Evolutionary conservation across 2,797 vertebrate genomes (phyloP).

Genomic region (Neosilurus mollespiculum): DNA sequence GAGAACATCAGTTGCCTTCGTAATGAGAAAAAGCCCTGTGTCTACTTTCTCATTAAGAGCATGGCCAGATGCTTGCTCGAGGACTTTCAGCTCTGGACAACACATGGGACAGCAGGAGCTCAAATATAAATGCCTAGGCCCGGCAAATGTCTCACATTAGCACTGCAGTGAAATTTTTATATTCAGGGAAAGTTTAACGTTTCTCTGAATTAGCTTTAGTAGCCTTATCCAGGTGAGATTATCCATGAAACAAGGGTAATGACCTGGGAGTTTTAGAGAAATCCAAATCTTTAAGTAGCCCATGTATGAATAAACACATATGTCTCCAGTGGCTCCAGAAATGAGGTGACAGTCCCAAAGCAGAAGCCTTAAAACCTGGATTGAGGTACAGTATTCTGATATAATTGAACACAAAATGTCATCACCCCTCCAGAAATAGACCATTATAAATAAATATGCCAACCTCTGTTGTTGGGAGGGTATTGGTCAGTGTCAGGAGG

Average conservation of each 20-base stretch:
- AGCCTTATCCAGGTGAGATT: not conserved
- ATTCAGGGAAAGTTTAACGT: not conserved
- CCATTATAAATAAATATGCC: not conserved
- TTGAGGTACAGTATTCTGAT: not conserved
- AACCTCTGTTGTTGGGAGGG: not conserved
- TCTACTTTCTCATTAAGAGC: conserved; percentile 32
- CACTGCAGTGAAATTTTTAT: not conserved
- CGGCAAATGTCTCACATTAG: conserved; percentile 12
- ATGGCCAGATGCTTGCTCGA: conserved; percentile 21
- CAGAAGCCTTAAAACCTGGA: not conserved
- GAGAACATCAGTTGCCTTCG: not conserved
- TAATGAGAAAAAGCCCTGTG: conserved; percentile 21
- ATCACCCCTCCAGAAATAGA: not conserved
- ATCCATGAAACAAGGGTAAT: not conserved
- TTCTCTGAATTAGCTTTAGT: not conserved
- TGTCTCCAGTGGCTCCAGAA: not conserved
- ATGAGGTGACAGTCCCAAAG: not conserved
- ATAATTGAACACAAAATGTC: not conserved
- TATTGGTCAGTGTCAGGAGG: too few species aligned
- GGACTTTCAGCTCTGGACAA: conserved; percentile 30
- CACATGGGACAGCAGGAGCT: conserved; percentile 16
- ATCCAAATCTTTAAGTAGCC: not conserved
- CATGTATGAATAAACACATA: not conserved
- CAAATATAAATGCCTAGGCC: not conserved
- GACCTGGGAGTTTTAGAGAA: not conserved